Evolutionary conservation across 2,888 invertebrate genomes (phyloP).

Genomic region (Acholoe squamosa): DNA sequence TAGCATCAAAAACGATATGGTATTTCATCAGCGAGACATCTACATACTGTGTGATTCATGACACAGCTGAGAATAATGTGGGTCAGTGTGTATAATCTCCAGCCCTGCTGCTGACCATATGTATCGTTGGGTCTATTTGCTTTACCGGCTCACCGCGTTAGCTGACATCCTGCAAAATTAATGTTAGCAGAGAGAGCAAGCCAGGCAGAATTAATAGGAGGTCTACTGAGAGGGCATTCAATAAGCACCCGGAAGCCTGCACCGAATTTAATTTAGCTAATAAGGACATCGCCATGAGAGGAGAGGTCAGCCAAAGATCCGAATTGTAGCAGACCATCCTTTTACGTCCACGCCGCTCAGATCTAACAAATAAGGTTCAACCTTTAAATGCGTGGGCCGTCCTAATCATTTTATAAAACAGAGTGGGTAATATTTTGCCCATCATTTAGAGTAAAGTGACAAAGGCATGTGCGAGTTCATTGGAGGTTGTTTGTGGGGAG

Average conservation of each 20-base stretch:
- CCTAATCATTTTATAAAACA: background rate
- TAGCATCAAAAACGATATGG: background rate
- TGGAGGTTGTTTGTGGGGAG: background rate
- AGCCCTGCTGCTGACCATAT: background rate
- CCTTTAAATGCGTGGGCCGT: background rate
- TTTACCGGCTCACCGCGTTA: background rate
- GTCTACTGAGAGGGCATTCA: slow-evolving; percentile 38
- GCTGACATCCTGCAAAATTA: slow-evolving; percentile 36
- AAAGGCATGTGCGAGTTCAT: background rate
- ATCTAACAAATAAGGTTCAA: slow-evolving; percentile 4
- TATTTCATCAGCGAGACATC: slow-evolving; percentile 8
- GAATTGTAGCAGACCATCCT: background rate
- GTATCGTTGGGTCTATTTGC: slow-evolving; percentile 5
- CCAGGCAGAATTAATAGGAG: slow-evolving; percentile 47
- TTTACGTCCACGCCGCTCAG: background rate
- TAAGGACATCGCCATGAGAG: slow-evolving; percentile 21
- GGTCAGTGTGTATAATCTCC: slow-evolving; percentile 11
- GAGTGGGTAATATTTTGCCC: background rate
- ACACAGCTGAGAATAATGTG: background rate
- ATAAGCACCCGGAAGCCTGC: slow-evolving; percentile 32
- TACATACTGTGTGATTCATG: background rate
- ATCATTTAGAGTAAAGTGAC: background rate
- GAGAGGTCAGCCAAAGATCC: background rate
- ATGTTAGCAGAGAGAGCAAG: background rate
- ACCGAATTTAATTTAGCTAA: slow-evolving; percentile 52